These are phyloP conservation scores for Temnothorax curvispinosus DNA, from an alignment of 1,140 invertebrate genomes.

Conservation along the genomic window DNA sequence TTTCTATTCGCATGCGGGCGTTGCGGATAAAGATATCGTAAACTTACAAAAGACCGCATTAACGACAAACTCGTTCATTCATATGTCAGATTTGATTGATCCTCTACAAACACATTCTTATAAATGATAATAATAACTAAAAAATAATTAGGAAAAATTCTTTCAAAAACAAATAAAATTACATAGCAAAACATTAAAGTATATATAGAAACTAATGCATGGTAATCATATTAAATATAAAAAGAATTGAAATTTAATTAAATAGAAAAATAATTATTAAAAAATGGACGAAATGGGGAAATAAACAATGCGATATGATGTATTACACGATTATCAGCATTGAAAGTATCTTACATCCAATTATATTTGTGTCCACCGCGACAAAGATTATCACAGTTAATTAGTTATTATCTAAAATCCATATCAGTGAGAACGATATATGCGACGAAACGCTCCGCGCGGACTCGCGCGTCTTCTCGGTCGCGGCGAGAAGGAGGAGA, in stretches of 20 bases:
- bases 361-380: neutral
- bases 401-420: neutral
- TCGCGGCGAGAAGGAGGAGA: neutral
- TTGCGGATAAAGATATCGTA: neutral
- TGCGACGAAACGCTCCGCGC: neutral
- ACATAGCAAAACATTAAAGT: neutral
- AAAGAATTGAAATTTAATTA: neutral
- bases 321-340: neutral
- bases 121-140: neutral
- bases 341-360: neutral
- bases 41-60: constrained; percentile 28
- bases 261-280: too few species aligned
- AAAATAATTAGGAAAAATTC: neutral
- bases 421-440: neutral
- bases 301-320: too few species aligned
- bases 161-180: neutral
- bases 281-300: neutral
- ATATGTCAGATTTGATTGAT: neutral
- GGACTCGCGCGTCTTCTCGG: neutral
- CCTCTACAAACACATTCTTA: neutral
- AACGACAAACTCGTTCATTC: neutral
- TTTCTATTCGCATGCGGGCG: constrained; percentile 24
- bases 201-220: neutral
- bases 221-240: neutral
- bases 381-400: neutral